Conservation (phyloP, 2,888 invertebrate species). For the Apamea monoglypha region DNA sequence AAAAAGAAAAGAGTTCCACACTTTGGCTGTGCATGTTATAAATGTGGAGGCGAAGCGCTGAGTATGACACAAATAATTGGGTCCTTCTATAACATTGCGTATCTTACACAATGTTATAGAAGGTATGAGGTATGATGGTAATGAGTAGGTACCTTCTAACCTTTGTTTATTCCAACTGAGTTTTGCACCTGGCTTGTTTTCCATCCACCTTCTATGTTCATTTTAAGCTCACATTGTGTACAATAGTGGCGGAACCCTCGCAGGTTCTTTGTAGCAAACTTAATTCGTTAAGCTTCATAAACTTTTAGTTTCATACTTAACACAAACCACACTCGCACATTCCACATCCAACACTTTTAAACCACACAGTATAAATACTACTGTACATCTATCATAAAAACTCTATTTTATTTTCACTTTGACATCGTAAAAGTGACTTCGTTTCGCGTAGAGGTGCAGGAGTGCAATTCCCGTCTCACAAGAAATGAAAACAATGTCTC, state of each 20-base stretch:
- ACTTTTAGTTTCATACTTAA: slow-evolving; percentile 36
- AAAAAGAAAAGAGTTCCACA: too few species aligned
- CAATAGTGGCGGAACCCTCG: not conserved
- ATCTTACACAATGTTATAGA: too few species aligned
- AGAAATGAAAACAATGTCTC: slow-evolving; percentile 62
- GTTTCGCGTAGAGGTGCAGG: slow-evolving; percentile 44
- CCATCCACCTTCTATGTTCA: not conserved
- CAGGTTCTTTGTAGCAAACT: not conserved
- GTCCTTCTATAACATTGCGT: not conserved
- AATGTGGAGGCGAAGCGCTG: not conserved
- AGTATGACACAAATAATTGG: not conserved
- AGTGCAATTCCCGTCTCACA: slow-evolving; percentile 63
- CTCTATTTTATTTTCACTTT: slow-evolving; percentile 60
- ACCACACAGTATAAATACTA: slow-evolving; percentile 31
- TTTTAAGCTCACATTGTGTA: not conserved
- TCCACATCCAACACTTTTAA: slow-evolving; percentile 29
- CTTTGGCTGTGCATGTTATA: not conserved
- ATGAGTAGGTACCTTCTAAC: not conserved
- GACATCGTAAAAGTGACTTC: slow-evolving; percentile 66
- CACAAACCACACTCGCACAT: slow-evolving; percentile 25
- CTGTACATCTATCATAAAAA: slow-evolving; percentile 60
- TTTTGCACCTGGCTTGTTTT: not conserved
- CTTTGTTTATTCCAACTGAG: not conserved
- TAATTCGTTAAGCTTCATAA: slow-evolving; percentile 36
- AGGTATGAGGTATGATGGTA: too few species aligned